Conservation (phyloP, 2,888 invertebrate genomes). For the Clunio marinus region DNA sequence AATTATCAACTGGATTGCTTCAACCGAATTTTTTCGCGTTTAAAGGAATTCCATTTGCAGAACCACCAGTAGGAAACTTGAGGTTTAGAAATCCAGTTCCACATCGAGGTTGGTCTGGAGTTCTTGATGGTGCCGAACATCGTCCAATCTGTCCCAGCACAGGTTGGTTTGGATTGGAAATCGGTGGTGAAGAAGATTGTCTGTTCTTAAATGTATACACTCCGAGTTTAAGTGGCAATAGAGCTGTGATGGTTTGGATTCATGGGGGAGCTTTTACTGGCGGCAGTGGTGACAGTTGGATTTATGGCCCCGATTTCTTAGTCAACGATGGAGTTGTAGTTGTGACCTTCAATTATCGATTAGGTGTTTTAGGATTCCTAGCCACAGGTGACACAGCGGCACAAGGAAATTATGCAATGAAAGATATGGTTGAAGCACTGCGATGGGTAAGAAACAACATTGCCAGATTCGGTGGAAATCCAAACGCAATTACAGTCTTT, state of each 20-base stretch:
- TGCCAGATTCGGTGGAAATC: constrained; percentile 64
- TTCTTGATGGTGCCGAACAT: constrained; percentile 36
- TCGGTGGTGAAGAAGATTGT: constrained; percentile 40
- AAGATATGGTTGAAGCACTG: constrained; percentile 64
- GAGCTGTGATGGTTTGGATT: constrained; percentile 40
- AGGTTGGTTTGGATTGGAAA: constrained; percentile 12
- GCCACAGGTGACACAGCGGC: constrained; percentile 63
- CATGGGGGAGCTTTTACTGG: constrained; percentile 40
- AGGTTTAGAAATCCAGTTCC: constrained; percentile 40
- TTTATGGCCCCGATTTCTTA: constrained; percentile 40
- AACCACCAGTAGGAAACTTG: constrained; percentile 39
- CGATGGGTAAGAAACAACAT: constrained; percentile 63
- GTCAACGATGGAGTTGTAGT: constrained; percentile 39
- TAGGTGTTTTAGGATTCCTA: constrained; percentile 59
- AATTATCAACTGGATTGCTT: background rate
- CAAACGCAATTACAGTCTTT: constrained; percentile 60
- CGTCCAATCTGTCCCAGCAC: constrained; percentile 31
- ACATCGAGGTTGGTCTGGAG: constrained; percentile 40
- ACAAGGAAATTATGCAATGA: constrained; percentile 67
- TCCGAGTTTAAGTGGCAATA: constrained; percentile 22
- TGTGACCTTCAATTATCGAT: constrained; percentile 41
- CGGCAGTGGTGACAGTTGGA: constrained; percentile 38
- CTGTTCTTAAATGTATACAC: constrained; percentile 41
- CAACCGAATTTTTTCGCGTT: constrained; percentile 30
- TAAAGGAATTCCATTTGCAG: constrained; percentile 40